Conservation (phyloP, 2,888 invertebrate species). For the Imbricaverruca yamaguchii region DNA sequence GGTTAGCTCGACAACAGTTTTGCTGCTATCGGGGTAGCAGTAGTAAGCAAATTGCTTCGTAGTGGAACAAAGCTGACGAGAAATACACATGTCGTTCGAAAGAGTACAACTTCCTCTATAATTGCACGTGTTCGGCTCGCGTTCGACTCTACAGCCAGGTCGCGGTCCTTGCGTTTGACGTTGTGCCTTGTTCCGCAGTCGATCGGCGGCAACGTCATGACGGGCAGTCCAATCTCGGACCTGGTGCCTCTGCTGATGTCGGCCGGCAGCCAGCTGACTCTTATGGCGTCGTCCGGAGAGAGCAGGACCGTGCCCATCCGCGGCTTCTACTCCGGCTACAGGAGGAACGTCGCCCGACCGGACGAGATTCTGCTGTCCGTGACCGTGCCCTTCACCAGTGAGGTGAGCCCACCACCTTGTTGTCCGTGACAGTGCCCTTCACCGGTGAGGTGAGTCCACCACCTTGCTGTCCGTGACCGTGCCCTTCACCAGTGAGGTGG, state of each 20-base stretch:
- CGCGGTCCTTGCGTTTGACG: no score
- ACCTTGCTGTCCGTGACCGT: slow-evolving; percentile 64
- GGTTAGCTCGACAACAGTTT: no score
- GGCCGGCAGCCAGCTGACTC: slow-evolving; percentile 43
- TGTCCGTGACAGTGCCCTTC: slow-evolving; percentile 70
- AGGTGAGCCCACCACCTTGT: slow-evolving; percentile 45
- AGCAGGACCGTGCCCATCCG: slow-evolving; percentile 46
- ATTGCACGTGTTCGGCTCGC: no score
- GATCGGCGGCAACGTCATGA: slow-evolving; percentile 87
- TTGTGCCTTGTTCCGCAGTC: slow-evolving; percentile 46
- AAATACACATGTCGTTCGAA: no score
- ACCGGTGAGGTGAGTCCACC: slow-evolving; percentile 45
- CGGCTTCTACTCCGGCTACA: slow-evolving; percentile 53
- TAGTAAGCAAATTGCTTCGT: no score
- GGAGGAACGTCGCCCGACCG: slow-evolving; percentile 61
- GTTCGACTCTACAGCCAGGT: no score
- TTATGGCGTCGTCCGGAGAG: slow-evolving; percentile 56
- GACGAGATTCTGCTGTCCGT: slow-evolving; percentile 76
- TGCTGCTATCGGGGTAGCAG: no score
- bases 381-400: slow-evolving; percentile 62
- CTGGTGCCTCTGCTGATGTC: slow-evolving; percentile 87
- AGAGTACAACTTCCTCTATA: no score
- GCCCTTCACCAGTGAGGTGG: slow-evolving; percentile 54
- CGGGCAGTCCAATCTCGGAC: slow-evolving; percentile 93
- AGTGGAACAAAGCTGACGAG: no score